Evolutionary conservation across 2,888 invertebrate species (phyloP).

Genomic region (Ypsolopha sequella): DNA sequence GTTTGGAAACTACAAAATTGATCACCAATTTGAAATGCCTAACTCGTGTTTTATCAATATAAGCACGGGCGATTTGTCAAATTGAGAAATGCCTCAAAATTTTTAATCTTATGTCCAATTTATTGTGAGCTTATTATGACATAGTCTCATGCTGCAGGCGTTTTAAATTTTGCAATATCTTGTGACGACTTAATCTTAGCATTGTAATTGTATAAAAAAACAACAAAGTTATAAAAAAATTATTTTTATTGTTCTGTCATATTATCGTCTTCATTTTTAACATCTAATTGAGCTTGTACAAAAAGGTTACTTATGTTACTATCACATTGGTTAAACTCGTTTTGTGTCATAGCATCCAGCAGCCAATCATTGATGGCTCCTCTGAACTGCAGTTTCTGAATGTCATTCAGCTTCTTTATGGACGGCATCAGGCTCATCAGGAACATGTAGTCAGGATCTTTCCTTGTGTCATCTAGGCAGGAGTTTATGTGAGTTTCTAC

Average conservation of each 20-base stretch:
- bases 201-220: background rate
- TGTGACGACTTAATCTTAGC: background rate
- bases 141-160: no score
- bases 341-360: conserved; percentile 15
- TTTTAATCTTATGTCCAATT: no score
- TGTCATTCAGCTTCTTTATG: conserved; percentile 16
- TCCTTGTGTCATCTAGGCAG: conserved; percentile 8
- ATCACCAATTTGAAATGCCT: no score
- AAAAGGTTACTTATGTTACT: background rate
- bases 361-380: conserved; percentile 23
- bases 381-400: conserved; percentile 22
- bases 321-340: conserved; percentile 8
- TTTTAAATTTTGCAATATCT: background rate
- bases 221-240: no score
- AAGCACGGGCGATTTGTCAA: no score
- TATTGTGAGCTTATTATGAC: no score
- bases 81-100: no score
- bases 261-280: background rate
- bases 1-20: no score
- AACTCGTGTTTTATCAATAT: no score
- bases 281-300: no score
- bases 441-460: conserved; percentile 21
- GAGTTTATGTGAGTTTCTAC: conserved; percentile 4
- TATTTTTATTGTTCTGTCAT: background rate
- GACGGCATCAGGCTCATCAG: conserved; percentile 21